Conservation (phyloP, 2,797 vertebrate species). For the Coendou prehensilis region DNA sequence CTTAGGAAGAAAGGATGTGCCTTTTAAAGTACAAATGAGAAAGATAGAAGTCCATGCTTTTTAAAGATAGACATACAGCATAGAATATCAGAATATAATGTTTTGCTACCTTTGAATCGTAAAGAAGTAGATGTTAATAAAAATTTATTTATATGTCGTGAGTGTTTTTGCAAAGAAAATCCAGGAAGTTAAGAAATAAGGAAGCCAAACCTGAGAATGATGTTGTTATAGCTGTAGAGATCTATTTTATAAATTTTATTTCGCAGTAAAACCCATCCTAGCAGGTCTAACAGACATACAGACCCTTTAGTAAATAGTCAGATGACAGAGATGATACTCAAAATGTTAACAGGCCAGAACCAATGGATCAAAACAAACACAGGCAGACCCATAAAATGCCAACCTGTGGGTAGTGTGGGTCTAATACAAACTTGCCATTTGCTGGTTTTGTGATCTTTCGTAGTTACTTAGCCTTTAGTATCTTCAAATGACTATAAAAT, state of each 20-base stretch:
- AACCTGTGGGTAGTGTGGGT: not conserved
- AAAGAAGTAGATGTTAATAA: not conserved
- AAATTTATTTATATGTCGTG: not conserved
- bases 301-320: not conserved
- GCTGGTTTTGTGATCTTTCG: not conserved
- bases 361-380: not conserved
- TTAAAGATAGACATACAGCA: not conserved
- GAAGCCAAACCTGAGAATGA: not conserved
- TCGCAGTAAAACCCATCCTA: not conserved
- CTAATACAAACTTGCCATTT: not conserved
- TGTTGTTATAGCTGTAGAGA: not conserved
- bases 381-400: not conserved
- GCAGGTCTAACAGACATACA: not conserved
- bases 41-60: not conserved
- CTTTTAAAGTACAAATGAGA: not conserved
- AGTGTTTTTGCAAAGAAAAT: not conserved
- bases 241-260: not conserved
- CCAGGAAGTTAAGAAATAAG: not conserved
- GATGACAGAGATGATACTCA: not conserved
- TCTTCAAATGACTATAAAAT: not conserved
- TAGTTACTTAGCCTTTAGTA: not conserved
- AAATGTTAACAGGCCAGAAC: not conserved
- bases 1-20: not conserved
- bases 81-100: not conserved
- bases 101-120: not conserved